These are phyloP conservation scores for Hylyphantes graminicola DNA, from an alignment of 1,140 invertebrate genomes.

Conservation along the genomic window DNA sequence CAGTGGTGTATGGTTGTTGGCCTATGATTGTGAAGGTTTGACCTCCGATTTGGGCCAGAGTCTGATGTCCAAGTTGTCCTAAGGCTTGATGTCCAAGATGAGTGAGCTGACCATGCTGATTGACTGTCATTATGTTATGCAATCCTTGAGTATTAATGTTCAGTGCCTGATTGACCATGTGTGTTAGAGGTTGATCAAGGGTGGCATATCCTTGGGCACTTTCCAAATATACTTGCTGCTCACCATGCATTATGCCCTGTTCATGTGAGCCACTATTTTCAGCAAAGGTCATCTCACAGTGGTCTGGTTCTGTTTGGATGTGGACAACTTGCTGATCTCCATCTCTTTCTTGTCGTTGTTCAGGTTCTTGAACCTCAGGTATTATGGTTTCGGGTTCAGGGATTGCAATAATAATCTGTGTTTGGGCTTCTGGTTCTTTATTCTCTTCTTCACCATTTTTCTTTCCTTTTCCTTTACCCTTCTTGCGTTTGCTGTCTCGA, in stretches of 20 bases:
- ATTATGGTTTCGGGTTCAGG: conserved; percentile 13
- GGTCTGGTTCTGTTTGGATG: conserved; percentile 35
- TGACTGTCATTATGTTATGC: conserved; percentile 39
- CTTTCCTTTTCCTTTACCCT: conserved; percentile 35
- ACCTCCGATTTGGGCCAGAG: conserved; percentile 51
- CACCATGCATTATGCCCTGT: conserved; percentile 28
- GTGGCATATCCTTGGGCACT: conserved; percentile 46
- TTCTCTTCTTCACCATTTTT: conserved; percentile 16
- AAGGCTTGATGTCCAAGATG: conserved; percentile 45
- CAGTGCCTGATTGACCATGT: conserved; percentile 46
- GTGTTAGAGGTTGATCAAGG: conserved; percentile 50
- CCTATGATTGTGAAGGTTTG: conserved; percentile 57
- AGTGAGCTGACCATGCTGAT: conserved; percentile 33
- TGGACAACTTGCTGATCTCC: conserved; percentile 5
- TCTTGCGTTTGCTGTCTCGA: conserved; percentile 40
- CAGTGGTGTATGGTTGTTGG: conserved; percentile 54
- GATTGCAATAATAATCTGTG: neutral
- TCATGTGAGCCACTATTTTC: conserved; percentile 57
- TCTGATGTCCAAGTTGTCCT: conserved; percentile 44
- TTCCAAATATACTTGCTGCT: conserved; percentile 46
- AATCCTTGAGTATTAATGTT: conserved; percentile 47
- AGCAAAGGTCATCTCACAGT: conserved; percentile 45
- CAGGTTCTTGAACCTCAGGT: neutral
- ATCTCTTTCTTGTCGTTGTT: neutral
- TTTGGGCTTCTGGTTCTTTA: neutral